Evolutionary conservation across 2,113 vertebrate species (phyloP).

Genomic region (Campylorhamphus procurvoides): DNA sequence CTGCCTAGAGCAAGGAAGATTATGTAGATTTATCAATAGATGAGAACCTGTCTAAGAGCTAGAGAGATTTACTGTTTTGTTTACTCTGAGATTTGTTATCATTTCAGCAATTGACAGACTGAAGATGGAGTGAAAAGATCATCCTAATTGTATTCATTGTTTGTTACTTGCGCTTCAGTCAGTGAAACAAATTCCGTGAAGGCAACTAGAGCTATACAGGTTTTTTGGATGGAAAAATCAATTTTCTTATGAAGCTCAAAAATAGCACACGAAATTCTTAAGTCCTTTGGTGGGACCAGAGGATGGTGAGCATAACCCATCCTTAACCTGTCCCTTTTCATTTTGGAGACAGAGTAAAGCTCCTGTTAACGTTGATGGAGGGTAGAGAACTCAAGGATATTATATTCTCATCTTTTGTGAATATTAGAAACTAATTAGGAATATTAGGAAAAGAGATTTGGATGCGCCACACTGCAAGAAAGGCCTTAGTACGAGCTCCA

Average conservation of each 20-base stretch:
- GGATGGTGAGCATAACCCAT: neutral
- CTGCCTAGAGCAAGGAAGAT: conserved; percentile 31
- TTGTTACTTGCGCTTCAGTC: neutral
- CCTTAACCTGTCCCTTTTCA: neutral
- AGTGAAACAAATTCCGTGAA: neutral
- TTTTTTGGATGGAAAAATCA: neutral
- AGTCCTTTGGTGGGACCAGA: neutral
- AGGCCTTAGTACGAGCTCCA: neutral
- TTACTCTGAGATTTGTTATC: conserved; percentile 25
- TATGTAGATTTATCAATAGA: conserved; percentile 33
- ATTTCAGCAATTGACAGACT: neutral
- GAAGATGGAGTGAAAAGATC: conserved; percentile 27
- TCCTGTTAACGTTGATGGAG: neutral
- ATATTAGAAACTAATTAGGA: neutral
- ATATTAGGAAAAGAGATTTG: neutral
- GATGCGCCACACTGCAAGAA: neutral
- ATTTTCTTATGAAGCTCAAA: neutral
- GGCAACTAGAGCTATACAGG: neutral
- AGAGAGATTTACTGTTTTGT: conserved; percentile 52
- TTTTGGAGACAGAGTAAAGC: neutral
- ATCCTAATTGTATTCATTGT: neutral
- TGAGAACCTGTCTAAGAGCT: conserved; percentile 8
- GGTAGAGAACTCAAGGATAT: neutral
- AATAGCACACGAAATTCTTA: neutral
- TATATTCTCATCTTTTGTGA: neutral